Conservation (phyloP, 2,113 vertebrate genomes). For the Macheiramphus alcinus region DNA sequence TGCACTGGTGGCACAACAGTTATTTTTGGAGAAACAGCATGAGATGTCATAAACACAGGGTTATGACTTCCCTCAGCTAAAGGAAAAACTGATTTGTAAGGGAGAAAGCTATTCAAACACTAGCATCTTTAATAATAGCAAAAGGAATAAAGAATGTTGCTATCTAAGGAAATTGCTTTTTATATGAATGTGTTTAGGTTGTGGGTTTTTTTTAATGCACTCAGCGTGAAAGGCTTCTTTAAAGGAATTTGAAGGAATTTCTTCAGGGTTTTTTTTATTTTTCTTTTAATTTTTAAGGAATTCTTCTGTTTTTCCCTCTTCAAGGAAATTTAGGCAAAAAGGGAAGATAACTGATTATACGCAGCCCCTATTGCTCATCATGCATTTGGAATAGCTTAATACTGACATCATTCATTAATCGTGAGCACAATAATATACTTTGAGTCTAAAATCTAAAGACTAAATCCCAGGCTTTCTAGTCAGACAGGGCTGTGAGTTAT, state of each 20-base stretch:
- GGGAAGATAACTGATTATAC: neutral
- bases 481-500: neutral
- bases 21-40: slow-evolving; percentile 47
- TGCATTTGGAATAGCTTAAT: neutral
- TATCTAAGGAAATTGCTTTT: slow-evolving; percentile 51
- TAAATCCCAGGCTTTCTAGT: neutral
- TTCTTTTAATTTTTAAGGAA: neutral
- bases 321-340: neutral
- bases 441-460: neutral
- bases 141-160: slow-evolving; percentile 22
- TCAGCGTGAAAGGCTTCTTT: neutral
- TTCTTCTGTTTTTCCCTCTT: neutral
- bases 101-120: slow-evolving; percentile 14
- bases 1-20: neutral
- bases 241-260: neutral
- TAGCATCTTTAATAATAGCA: slow-evolving; percentile 42
- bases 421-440: neutral
- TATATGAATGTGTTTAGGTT: neutral
- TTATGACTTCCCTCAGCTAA: slow-evolving; percentile 33
- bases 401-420: neutral
- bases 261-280: neutral
- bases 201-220: neutral
- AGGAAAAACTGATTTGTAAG: slow-evolving; percentile 27
- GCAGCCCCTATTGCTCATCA: neutral
- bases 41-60: slow-evolving; percentile 15